phyloP scores from a whole-genome alignment of 2,888 invertebrate genomes.

The Geotrupes spiniger region DNA sequence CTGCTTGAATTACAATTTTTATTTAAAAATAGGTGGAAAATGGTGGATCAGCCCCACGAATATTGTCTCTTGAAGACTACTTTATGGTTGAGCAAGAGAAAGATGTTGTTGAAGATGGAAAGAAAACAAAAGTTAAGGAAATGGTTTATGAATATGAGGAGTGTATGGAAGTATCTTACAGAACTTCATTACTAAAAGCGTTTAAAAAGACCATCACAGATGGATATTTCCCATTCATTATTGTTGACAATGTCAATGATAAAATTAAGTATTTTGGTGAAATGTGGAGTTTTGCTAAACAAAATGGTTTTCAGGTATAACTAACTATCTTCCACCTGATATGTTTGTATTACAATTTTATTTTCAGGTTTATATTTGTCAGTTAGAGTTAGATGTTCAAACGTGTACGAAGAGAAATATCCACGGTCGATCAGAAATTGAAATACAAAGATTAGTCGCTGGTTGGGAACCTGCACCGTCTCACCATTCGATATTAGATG shows the following conservation, averaged over 20 bases:
- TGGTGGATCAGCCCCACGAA: conserved; percentile 85
- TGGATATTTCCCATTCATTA: conserved; percentile 88
- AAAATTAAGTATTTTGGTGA: conserved; percentile 79
- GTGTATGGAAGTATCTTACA: conserved; percentile 77
- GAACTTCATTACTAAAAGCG: conserved; percentile 78
- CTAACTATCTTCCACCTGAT: neutral
- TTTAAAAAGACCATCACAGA: conserved; percentile 89
- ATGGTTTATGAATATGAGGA: conserved; percentile 89
- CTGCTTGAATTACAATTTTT: no score
- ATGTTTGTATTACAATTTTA: neutral
- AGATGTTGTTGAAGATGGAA: conserved; percentile 68
- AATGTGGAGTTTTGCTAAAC: conserved; percentile 83
- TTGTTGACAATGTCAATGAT: conserved; percentile 88
- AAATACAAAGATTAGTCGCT: conserved; percentile 70
- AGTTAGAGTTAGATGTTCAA: conserved; percentile 78
- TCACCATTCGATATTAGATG: conserved; percentile 79
- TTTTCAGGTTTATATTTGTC: conserved; percentile 82
- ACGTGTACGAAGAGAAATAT: conserved; percentile 80
- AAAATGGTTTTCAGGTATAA: conserved; percentile 76
- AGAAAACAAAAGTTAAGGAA: conserved; percentile 65
- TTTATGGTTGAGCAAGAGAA: conserved; percentile 86
- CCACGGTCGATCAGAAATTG: conserved; percentile 74
- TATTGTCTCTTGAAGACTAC: conserved; percentile 93
- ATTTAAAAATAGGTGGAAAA: conserved; percentile 71
- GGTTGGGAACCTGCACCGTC: conserved; percentile 77